phyloP scores from a whole-genome alignment of 2,888 invertebrate species.

The Tholera decimalis region DNA sequence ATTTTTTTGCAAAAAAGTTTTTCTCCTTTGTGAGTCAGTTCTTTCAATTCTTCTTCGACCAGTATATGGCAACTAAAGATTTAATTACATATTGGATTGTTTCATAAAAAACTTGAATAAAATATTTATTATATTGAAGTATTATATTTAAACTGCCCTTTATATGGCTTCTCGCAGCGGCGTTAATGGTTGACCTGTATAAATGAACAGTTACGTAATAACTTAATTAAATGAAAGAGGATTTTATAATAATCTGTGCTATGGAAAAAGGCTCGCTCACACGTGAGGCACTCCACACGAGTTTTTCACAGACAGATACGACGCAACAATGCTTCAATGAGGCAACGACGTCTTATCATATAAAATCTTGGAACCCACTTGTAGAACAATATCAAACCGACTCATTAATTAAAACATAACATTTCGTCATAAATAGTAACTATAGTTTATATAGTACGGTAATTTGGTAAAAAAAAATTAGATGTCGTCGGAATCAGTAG shows the following conservation, averaged over 20 bases:
- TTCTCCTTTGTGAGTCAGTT: too few species aligned
- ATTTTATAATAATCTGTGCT: neutral
- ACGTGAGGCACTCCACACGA: neutral
- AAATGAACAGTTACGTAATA: slow-evolving; percentile 31
- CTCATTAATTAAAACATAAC: too few species aligned
- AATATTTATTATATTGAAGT: neutral
- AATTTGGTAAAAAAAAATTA: too few species aligned
- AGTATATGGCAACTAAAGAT: too few species aligned
- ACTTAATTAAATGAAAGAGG: slow-evolving; percentile 41
- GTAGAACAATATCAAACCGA: too few species aligned
- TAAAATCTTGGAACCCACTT: too few species aligned
- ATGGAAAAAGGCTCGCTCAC: neutral
- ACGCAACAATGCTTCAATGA: neutral
- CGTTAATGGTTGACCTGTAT: slow-evolving; percentile 44
- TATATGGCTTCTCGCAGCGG: slow-evolving; percentile 32
- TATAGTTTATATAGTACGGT: too few species aligned
- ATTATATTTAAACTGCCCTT: neutral
- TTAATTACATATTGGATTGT: neutral
- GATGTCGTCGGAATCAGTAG: too few species aligned
- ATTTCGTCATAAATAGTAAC: too few species aligned
- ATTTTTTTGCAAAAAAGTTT: too few species aligned
- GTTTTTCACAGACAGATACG: neutral
- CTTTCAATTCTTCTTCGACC: too few species aligned
- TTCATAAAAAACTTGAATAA: neutral
- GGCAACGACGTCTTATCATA: neutral